Conservation (phyloP, 2,797 vertebrate genomes). For the Chiloscyllium punctatum region DNA sequence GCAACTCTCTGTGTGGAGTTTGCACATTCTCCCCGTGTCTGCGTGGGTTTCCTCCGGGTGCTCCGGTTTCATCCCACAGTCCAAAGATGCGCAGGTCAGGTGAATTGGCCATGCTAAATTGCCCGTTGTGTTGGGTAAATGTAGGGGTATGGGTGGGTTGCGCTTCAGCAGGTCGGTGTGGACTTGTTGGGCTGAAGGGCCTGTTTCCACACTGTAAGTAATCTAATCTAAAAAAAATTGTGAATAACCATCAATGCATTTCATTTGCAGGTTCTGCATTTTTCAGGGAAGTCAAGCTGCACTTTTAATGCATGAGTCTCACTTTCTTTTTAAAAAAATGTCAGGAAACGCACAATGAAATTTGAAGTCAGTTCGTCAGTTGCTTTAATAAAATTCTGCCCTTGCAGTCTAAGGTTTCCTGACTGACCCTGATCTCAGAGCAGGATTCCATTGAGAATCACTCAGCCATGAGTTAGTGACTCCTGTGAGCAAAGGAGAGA, state of each 20-base stretch:
- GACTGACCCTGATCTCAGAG: not conserved
- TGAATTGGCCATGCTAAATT: too few species aligned
- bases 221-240: too few species aligned
- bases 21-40: too few species aligned
- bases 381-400: not conserved
- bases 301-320: not conserved
- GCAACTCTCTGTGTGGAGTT: too few species aligned
- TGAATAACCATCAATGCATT: not conserved
- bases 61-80: too few species aligned
- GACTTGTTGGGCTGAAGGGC: too few species aligned
- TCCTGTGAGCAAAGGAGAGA: not conserved
- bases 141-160: too few species aligned
- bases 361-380: not conserved
- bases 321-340: not conserved
- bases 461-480: not conserved
- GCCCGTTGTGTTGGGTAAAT: too few species aligned
- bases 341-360: not conserved
- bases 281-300: not conserved
- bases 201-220: too few species aligned
- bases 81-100: too few species aligned
- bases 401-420: not conserved
- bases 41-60: too few species aligned
- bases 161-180: too few species aligned
- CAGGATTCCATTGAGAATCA: not conserved
- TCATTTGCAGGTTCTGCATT: not conserved